Percentiles rank a stretch among this genome's conserved stretches.
phyloP scores from a whole-genome alignment of 2,113 vertebrate species.

The Eptesicus fuscus region DNA sequence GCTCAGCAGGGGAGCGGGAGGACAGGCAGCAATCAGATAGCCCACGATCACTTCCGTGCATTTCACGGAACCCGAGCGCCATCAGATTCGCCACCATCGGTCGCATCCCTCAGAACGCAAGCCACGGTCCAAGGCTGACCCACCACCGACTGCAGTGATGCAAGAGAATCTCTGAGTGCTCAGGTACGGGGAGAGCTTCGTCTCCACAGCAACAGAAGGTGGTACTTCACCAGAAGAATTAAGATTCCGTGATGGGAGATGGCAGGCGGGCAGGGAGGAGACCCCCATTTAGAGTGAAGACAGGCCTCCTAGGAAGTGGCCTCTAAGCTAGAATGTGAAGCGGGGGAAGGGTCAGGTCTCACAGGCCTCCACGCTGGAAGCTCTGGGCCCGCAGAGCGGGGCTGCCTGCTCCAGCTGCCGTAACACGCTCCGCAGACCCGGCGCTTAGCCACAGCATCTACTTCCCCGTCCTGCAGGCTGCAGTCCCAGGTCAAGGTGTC shows the following conservation, averaged over 20 bases:
- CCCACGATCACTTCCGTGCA: fast-evolving
- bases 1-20: not conserved
- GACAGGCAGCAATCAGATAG: not conserved
- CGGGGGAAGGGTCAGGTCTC: not conserved
- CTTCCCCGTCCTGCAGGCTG: not conserved
- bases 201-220: not conserved
- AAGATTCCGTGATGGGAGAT: not conserved
- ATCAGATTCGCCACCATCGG: too few species aligned
- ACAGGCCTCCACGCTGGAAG: not conserved
- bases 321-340: not conserved
- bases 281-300: not conserved
- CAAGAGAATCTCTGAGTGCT: not conserved
- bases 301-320: not conserved
- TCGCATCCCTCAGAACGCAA: not conserved
- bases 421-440: not conserved
- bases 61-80: not conserved
- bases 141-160: fast-evolving
- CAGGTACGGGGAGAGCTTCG: fast-evolving
- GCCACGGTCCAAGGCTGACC: not conserved
- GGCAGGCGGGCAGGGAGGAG: not conserved
- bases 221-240: not conserved
- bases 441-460: not conserved
- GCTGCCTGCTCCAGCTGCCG: not conserved
- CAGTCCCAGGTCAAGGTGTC: not conserved
- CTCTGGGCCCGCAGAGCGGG: not conserved